phyloP scores from a whole-genome alignment of 2,888 invertebrate genomes.

The Biston betularia region DNA sequence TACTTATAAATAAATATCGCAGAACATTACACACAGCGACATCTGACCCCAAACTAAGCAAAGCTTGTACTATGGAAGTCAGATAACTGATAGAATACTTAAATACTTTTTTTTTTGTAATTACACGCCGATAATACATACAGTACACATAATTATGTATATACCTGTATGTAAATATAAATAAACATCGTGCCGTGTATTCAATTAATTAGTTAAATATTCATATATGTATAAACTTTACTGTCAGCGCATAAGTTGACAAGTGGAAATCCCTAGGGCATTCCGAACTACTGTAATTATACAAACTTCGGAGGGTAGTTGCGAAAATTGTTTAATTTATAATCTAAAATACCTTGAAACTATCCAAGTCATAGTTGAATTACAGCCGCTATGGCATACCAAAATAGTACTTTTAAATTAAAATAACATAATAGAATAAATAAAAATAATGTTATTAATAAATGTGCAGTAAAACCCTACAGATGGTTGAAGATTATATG shows the following conservation, averaged over 20 bases:
- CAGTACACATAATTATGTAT: too few species aligned
- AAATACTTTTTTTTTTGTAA: too few species aligned
- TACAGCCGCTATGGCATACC: background rate
- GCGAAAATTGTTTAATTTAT: slow-evolving; percentile 26
- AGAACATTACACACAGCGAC: too few species aligned
- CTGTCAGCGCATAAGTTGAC: slow-evolving; percentile 19
- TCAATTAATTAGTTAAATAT: slow-evolving; percentile 22
- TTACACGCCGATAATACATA: too few species aligned
- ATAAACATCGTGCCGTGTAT: slow-evolving; percentile 3
- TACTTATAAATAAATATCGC: too few species aligned
- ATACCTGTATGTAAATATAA: background rate
- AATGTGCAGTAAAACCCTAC: too few species aligned
- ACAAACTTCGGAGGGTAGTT: slow-evolving; percentile 18
- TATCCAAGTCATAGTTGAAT: slow-evolving; percentile 4
- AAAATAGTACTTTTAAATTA: background rate
- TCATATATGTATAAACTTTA: slow-evolving; percentile 15
- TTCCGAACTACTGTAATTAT: slow-evolving; percentile 23
- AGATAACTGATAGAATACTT: too few species aligned
- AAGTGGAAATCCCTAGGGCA: slow-evolving; percentile 24
- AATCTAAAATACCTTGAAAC: slow-evolving; percentile 20
- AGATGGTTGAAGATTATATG: too few species aligned
- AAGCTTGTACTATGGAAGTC: too few species aligned
- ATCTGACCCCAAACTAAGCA: too few species aligned
- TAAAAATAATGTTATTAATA: too few species aligned
- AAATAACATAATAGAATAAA: too few species aligned